Conservation (phyloP, 2,888 invertebrate genomes). For the Tineola bisselliella region DNA sequence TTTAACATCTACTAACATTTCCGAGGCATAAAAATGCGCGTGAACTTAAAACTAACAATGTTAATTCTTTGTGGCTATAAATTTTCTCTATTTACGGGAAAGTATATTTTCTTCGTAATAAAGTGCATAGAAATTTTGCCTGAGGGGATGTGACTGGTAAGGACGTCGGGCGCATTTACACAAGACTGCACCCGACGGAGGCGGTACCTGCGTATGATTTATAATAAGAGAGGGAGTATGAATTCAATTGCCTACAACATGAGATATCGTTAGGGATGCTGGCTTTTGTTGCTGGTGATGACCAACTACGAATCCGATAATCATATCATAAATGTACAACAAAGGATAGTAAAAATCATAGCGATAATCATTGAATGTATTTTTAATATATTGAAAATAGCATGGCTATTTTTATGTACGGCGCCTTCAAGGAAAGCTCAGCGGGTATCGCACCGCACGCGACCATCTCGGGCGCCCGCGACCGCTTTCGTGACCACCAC, state of each 20-base stretch:
- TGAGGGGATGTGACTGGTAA: background rate
- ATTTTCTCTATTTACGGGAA: background rate
- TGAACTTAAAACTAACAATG: background rate
- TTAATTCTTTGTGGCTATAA: background rate
- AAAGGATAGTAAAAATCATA: background rate
- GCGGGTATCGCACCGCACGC: slow-evolving; percentile 54
- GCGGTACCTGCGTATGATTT: slow-evolving; percentile 63
- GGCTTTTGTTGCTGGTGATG: background rate
- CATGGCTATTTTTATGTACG: slow-evolving; percentile 24
- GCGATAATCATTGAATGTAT: background rate
- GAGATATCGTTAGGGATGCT: slow-evolving; percentile 7
- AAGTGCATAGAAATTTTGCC: background rate
- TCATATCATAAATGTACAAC: too few relatives aligned
- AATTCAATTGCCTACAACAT: slow-evolving; percentile 45
- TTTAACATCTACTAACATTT: background rate
- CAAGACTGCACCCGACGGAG: slow-evolving; percentile 50
- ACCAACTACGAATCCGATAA: background rate
- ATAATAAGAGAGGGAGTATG: slow-evolving; percentile 56
- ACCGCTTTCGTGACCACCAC: slow-evolving; percentile 54
- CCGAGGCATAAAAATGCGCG: background rate
- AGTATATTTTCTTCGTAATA: background rate
- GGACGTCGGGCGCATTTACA: slow-evolving; percentile 31
- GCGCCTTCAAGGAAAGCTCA: slow-evolving; percentile 35
- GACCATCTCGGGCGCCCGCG: slow-evolving; percentile 27
- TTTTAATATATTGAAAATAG: background rate